Evolutionary conservation across 2,888 invertebrate species (phyloP).

Genomic region (Lasioglossum marginatum): DNA sequence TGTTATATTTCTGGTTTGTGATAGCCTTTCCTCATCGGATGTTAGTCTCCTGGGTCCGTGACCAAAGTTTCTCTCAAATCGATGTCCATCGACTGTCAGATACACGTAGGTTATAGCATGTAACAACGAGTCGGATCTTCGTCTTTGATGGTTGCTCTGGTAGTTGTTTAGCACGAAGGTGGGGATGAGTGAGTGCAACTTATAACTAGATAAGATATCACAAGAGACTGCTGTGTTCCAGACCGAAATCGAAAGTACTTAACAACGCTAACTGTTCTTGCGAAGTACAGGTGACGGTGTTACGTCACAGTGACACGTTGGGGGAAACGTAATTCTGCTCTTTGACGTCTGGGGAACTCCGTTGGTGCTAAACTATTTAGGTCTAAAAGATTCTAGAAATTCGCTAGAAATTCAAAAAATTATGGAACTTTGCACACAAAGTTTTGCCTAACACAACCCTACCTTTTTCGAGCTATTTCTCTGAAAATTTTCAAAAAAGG

Average conservation of each 20-base stretch:
- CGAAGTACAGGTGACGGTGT: neutral
- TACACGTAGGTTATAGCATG: neutral
- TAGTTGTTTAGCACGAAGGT: too few species aligned
- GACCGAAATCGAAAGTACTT: neutral
- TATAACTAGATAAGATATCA: slow-evolving; percentile 5
- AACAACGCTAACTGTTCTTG: slow-evolving; percentile 2
- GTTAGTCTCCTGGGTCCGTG: neutral
- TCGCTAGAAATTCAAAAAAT: too few species aligned
- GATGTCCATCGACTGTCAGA: slow-evolving; percentile 1
- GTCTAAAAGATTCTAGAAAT: neutral
- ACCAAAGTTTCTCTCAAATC: neutral
- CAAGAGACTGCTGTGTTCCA: neutral
- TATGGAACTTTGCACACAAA: too few species aligned
- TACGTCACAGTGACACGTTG: neutral
- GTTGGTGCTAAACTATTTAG: neutral
- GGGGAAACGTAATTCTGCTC: neutral
- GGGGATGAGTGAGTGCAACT: neutral
- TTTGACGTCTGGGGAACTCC: neutral
- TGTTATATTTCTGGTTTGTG: neutral
- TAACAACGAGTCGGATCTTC: neutral
- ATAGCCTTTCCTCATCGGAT: neutral
- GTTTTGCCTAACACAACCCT: too few species aligned
- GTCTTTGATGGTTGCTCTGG: neutral
- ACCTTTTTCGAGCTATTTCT: too few species aligned
- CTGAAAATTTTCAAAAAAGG: too few species aligned